Conservation (phyloP, 2,113 vertebrate genomes). For the Datnioides undecimradiatus region DNA sequence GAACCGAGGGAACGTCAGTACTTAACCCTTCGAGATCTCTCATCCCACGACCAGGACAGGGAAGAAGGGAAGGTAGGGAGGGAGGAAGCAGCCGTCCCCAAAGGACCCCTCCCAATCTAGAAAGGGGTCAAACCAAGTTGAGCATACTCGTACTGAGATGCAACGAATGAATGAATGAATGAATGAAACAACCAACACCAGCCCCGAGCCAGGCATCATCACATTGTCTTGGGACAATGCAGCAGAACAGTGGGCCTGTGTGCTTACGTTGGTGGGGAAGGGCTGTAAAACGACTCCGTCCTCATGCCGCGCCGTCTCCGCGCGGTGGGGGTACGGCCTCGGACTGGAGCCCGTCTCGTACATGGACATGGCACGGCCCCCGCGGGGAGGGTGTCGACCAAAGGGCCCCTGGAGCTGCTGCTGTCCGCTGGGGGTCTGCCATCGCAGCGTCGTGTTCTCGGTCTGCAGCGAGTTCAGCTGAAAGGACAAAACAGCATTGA, state of each 20-base stretch:
- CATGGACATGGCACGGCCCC: conserved; percentile 98
- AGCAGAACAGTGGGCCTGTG: conserved; percentile 12
- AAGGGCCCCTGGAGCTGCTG: conserved; percentile 87
- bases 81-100: conserved; percentile 98
- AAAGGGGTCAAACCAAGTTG: conserved; percentile 93
- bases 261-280: conserved; percentile 95
- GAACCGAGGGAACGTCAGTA: conserved; percentile 85
- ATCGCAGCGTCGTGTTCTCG: conserved; percentile 94
- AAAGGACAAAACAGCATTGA: conserved; percentile 79
- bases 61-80: conserved; percentile 99
- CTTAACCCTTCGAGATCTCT: conserved; percentile 98
- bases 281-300: conserved; percentile 92
- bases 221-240: conserved; percentile 25
- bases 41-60: conserved; percentile 96
- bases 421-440: conserved; percentile 89
- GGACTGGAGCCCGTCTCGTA: conserved; percentile 96
- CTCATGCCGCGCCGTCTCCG: conserved; percentile 87
- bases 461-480: conserved; percentile 97
- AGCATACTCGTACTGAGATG: conserved; percentile 81
- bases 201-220: conserved; percentile 68
- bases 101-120: conserved; percentile 97
- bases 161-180: conserved; percentile 64
- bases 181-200: conserved; percentile 61
- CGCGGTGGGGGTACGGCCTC: conserved; percentile 92
- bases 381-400: conserved; percentile 88